A percentile compares a stretch with the other conserved stretches of the same genome.
Conservation (phyloP, 2,113 vertebrate genomes). For the Phalacrocorax aristotelis region DNA sequence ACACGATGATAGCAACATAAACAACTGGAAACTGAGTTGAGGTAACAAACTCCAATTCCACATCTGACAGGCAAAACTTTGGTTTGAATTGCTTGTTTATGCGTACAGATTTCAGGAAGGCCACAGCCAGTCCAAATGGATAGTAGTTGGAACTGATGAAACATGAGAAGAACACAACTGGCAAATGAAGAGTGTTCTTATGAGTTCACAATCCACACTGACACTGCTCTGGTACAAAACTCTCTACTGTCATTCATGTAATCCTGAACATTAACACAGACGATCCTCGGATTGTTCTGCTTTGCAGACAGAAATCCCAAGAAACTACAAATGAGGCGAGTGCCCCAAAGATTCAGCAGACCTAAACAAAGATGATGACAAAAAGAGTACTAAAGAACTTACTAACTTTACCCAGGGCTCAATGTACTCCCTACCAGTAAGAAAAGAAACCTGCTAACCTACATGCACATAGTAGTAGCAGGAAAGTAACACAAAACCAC, state of each 20-base stretch:
- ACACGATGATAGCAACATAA: neutral
- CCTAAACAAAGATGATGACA: neutral
- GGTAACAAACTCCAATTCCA: neutral
- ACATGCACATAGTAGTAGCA: neutral
- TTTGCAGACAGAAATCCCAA: neutral
- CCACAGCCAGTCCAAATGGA: neutral
- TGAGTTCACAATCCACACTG: neutral
- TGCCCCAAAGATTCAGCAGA: neutral
- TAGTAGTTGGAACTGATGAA: neutral
- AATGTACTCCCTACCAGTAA: neutral
- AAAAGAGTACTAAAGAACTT: neutral
- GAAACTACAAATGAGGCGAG: neutral
- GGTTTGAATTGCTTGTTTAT: neutral
- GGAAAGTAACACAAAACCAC: neutral
- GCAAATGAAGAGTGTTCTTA: neutral
- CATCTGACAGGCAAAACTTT: neutral
- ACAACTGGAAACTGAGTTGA: neutral
- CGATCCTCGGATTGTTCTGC: neutral
- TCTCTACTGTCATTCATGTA: neutral
- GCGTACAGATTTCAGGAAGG: neutral
- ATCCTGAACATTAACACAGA: neutral
- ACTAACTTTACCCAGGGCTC: neutral
- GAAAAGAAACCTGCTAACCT: neutral
- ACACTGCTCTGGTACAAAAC: neutral
- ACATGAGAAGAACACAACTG: rapidly evolving